Evolutionary conservation across 2,113 vertebrate species (phyloP).

Genomic region (Pelmatolapia mariae): DNA sequence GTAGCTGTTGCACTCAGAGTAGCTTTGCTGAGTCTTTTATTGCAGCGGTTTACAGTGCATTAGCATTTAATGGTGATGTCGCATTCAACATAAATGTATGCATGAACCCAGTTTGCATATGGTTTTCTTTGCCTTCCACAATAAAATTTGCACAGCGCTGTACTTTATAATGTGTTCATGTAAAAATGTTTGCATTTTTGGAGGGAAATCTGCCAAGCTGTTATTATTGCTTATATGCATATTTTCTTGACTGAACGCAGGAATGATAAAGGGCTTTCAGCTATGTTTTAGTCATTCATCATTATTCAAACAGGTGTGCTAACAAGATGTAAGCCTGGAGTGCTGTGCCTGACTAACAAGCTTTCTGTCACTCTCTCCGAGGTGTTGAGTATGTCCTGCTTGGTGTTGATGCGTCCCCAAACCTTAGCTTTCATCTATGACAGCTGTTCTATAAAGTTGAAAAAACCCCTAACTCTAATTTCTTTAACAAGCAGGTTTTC

Average conservation of each 20-base stretch:
- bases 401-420: background rate
- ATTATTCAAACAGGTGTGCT: constrained; percentile 12
- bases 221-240: background rate
- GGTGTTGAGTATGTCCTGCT: constrained; percentile 3
- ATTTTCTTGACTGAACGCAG: constrained; percentile 31
- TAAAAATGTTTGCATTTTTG: background rate
- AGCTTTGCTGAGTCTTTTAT: background rate
- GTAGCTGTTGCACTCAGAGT: background rate
- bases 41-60: background rate
- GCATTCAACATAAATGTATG: background rate
- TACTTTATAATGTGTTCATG: background rate
- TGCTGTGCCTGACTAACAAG: constrained; percentile 38
- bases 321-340: constrained; percentile 46
- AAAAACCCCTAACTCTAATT: background rate
- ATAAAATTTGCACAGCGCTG: background rate
- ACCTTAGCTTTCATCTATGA: background rate
- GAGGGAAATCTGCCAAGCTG: constrained; percentile 11
- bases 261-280: constrained; percentile 36
- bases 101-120: background rate
- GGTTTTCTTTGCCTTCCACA: background rate
- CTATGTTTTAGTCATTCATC: constrained; percentile 51
- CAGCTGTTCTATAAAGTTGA: background rate
- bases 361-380: constrained; percentile 4
- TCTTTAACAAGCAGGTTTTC: background rate
- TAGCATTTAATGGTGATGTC: background rate